Base-by-base conservation (phyloP, 2,113 vertebrate species). In the Varanus komodoensis region DNA sequence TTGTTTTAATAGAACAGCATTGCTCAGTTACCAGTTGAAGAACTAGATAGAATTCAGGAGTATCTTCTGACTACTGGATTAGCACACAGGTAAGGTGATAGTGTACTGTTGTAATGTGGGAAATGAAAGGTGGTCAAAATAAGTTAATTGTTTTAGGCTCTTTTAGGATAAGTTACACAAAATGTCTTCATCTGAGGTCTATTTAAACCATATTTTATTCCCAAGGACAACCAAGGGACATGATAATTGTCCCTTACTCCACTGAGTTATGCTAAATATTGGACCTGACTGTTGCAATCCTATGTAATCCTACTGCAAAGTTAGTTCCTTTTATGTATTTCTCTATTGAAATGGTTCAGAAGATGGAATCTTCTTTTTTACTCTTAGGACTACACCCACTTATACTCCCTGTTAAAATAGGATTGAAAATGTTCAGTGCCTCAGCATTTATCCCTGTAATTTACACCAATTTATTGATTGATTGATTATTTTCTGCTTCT, bases 21-120 rank as follows among this genome's bases (percentile, higher is more conserved):
- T 90, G 98, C 98, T 88, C 99, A 99, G 96, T 95, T 99, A 71
- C 99, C 99, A 17, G 92, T 97, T 92, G 99, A 99, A 93, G 99
- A 99, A 91, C 95, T 99, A 87, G 97, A 98, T 92, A 97, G 99
- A 93, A 98, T 99, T 96, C 99, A 99, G 95, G 98, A 98, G 77
- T 98, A 98, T 85, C 98, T 99, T 69, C 99, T 99, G 96, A 98
- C 95, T 93, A 99, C 98, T 73, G 98, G 98, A 69, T 94, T 99
- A 86, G 98, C 99, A 79, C 98, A 98, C 90, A 98, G 99, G 99
- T 99, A 97, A 95, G 9, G 23, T 78, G 78, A 7, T 75, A 68
- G 0, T 54, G 8, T 12, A 29, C 21, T 73, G 0, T 27, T 83
- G 15, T 44, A 77, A 82, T n/a, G n/a, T 69, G 14, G 32, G 68